Percentiles rank a stretch among this genome's conserved stretches.
Conservation (phyloP, 1,140 invertebrate species). For the Leptinotarsa undecemlineata region DNA sequence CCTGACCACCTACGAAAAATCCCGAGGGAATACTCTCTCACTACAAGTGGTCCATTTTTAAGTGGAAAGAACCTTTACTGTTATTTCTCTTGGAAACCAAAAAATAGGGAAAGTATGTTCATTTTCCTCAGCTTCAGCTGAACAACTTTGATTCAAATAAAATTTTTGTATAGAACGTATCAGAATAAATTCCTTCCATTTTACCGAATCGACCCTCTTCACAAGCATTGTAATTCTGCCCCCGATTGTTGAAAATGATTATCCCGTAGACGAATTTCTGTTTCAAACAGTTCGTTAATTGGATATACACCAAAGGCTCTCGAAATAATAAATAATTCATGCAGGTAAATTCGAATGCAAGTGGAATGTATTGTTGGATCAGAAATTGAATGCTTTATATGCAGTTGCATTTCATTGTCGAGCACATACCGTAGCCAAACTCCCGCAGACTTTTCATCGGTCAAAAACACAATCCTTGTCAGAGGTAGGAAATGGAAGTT, state of each 20-base stretch:
- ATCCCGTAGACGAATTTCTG: not conserved
- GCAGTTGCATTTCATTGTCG: constrained; percentile 26
- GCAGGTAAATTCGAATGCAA: constrained; percentile 11
- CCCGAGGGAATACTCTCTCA: too few relatives aligned
- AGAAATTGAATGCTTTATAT: constrained; percentile 22
- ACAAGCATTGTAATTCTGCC: too few relatives aligned
- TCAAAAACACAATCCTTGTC: constrained; percentile 27
- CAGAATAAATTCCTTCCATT: too few relatives aligned
- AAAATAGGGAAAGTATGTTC: too few relatives aligned
- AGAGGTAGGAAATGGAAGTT: constrained; percentile 20
- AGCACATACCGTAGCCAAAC: constrained; percentile 13
- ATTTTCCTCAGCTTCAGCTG: too few relatives aligned
- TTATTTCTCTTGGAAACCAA: too few relatives aligned
- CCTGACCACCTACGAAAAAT: too few relatives aligned
- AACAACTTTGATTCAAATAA: too few relatives aligned
- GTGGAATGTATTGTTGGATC: constrained; percentile 23
- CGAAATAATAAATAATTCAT: constrained; percentile 24
- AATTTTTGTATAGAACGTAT: too few relatives aligned
- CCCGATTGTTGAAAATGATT: not conserved
- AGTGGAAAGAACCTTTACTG: too few relatives aligned
- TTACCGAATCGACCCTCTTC: too few relatives aligned
- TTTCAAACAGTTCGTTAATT: constrained; percentile 11
- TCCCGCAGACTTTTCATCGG: constrained; percentile 25
- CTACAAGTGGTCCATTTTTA: too few relatives aligned
- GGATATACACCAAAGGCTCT: constrained; percentile 17